These are phyloP conservation scores for Limenitis camilla DNA, from an alignment of 2,888 invertebrate species.

Conservation along the genomic window DNA sequence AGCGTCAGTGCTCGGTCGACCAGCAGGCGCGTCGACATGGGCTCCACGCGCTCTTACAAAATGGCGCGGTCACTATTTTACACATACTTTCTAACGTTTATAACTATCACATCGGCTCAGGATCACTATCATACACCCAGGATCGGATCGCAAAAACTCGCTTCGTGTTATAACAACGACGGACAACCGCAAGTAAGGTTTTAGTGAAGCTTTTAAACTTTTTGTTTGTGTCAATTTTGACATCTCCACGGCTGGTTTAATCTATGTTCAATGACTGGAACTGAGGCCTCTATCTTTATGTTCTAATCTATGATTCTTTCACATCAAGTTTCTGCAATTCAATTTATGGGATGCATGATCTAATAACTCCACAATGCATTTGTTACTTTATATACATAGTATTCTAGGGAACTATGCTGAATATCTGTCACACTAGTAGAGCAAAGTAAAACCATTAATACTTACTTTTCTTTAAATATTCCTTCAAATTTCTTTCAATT, in stretches of 20 bases:
- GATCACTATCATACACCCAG: conserved; percentile 53
- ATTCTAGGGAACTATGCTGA: not conserved
- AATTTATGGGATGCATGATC: not conserved
- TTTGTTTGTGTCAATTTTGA: conserved; percentile 39
- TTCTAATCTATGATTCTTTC: not conserved
- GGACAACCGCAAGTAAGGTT: conserved; percentile 60
- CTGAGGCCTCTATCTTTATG: not conserved
- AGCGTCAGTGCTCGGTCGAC: conserved; percentile 61
- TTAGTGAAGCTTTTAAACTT: conserved; percentile 34
- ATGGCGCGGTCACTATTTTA: conserved; percentile 53
- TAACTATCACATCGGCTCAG: conserved; percentile 44
- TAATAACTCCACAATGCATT: not conserved
- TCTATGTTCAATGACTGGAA: conserved; percentile 18
- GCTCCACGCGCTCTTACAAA: conserved; percentile 47
- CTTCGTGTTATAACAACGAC: conserved; percentile 59
- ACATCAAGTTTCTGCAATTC: not conserved
- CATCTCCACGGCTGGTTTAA: conserved; percentile 30
- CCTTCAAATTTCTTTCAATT: too few species aligned
- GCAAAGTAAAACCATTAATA: too few species aligned
- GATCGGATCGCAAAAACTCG: conserved; percentile 53
- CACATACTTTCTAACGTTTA: conserved; percentile 44
- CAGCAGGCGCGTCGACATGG: conserved; percentile 52
- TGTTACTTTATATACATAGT: not conserved
- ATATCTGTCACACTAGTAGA: too few species aligned
- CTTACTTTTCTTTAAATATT: too few species aligned